A percentile compares a stretch with the other conserved stretches of the same genome.
phyloP scores from a whole-genome alignment of 1,140 invertebrate genomes.

The Eueides isabella region DNA sequence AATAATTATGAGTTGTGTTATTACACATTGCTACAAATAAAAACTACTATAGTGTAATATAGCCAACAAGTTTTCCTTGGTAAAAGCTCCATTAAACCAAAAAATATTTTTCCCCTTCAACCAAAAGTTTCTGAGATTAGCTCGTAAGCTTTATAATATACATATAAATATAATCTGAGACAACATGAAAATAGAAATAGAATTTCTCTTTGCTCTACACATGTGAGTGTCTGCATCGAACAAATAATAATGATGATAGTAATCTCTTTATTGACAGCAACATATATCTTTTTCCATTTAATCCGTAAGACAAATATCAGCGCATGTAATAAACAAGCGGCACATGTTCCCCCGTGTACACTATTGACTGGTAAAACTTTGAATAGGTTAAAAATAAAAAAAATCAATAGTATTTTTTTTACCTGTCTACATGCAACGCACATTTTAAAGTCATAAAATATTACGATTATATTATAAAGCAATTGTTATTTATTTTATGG shows the following conservation, averaged over 20 bases:
- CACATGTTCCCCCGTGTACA: neutral
- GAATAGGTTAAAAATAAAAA: too few relatives aligned
- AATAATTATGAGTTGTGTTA: too few relatives aligned
- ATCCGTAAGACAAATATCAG: constrained; percentile 12
- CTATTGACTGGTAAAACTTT: neutral
- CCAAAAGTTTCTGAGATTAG: too few relatives aligned
- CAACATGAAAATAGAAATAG: constrained; percentile 15
- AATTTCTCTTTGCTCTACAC: constrained; percentile 18
- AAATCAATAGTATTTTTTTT: too few relatives aligned
- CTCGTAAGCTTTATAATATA: too few relatives aligned
- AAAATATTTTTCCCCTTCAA: too few relatives aligned
- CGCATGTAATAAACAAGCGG: constrained; percentile 1
- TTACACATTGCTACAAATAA: too few relatives aligned
- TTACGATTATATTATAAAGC: neutral
- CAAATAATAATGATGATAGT: constrained; percentile 22
- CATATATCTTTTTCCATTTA: constrained; percentile 22
- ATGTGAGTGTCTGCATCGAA: constrained; percentile 24
- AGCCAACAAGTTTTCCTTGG: too few relatives aligned
- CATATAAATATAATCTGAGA: too few relatives aligned
- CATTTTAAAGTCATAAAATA: neutral
- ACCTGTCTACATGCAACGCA: too few relatives aligned
- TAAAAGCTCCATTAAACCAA: too few relatives aligned
- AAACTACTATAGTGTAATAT: too few relatives aligned
- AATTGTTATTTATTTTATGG: neutral
- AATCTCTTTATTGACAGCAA: constrained; percentile 24